Percentiles rank a stretch among this genome's conserved stretches.
Evolutionary conservation across 1,140 invertebrate genomes (phyloP).

Genomic region (Halesus radiatus): DNA sequence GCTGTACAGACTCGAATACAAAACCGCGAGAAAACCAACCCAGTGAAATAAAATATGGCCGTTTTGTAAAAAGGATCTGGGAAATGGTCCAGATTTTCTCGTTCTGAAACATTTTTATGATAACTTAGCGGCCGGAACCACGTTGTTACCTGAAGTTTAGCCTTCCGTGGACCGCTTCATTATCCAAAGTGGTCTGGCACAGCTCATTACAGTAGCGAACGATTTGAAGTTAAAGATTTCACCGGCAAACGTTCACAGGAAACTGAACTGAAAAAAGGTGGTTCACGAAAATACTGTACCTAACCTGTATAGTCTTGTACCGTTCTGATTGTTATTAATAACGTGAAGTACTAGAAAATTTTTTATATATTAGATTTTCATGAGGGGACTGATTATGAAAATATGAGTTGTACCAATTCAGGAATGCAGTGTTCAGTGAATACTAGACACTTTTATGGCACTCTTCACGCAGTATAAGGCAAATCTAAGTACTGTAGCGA

Average conservation of each 20-base stretch:
- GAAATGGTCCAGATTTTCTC: background rate
- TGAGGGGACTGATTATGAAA: too few relatives aligned
- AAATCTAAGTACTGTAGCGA: too few relatives aligned
- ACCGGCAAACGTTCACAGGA: background rate
- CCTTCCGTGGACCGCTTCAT: slow-evolving; percentile 11
- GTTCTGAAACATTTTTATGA: background rate
- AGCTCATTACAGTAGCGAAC: slow-evolving; percentile 23
- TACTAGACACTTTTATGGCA: too few relatives aligned
- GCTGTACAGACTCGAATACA: background rate
- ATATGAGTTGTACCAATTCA: too few relatives aligned
- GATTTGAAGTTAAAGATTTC: slow-evolving; percentile 18
- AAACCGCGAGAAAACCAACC: background rate
- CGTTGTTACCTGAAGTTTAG: background rate
- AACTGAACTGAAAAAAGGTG: background rate
- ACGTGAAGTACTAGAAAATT: too few relatives aligned
- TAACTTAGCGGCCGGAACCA: background rate
- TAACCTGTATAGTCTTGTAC: too few relatives aligned
- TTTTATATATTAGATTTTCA: too few relatives aligned
- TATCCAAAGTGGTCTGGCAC: slow-evolving; percentile 21
- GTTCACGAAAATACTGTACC: too few relatives aligned
- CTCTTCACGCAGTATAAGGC: too few relatives aligned
- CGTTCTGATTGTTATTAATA: too few relatives aligned
- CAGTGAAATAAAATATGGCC: background rate
- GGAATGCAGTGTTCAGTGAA: too few relatives aligned
- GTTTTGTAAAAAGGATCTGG: background rate